phyloP scores from a whole-genome alignment of 2,797 vertebrate genomes.

The Aulostomus chinensis region DNA sequence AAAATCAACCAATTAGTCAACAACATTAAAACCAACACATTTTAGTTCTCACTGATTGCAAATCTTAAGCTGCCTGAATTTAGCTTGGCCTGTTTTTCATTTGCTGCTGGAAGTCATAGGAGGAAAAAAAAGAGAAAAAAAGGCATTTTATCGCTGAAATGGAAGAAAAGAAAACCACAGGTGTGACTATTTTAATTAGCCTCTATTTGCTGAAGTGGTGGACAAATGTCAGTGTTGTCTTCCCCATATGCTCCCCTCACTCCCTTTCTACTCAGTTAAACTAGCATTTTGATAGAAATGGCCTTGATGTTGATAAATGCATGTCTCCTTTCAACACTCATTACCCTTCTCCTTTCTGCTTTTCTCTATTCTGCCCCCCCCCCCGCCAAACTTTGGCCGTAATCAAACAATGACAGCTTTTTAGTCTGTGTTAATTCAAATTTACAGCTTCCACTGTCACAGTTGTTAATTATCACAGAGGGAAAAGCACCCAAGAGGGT shows the following conservation, averaged over 20 bases:
- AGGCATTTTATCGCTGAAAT: constrained; percentile 25
- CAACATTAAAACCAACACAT: no score
- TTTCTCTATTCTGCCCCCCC: constrained; percentile 31
- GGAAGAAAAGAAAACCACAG: constrained; percentile 41
- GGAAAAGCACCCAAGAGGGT: constrained; percentile 73
- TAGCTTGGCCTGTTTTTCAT: constrained; percentile 27
- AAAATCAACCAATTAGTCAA: not conserved
- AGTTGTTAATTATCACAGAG: constrained; percentile 86
- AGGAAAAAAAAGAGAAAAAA: constrained; percentile 8
- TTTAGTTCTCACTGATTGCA: no score
- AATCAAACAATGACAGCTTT: constrained; percentile 88
- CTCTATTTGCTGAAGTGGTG: constrained; percentile 34
- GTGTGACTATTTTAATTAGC: constrained; percentile 61
- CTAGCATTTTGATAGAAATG: constrained; percentile 44
- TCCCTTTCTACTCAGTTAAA: constrained; percentile 33
- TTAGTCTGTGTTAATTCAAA: constrained; percentile 89
- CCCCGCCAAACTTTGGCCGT: constrained; percentile 79
- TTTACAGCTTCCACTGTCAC: constrained; percentile 85
- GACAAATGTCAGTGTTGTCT: constrained; percentile 32
- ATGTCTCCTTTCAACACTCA: constrained; percentile 78
- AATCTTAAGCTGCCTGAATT: not conserved
- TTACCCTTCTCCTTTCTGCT: constrained; percentile 74
- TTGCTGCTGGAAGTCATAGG: no score
- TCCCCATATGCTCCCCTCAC: constrained; percentile 1
- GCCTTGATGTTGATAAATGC: constrained; percentile 61